Base-by-base conservation (phyloP, 2,113 vertebrate species). In the Meriones unguiculatus region DNA sequence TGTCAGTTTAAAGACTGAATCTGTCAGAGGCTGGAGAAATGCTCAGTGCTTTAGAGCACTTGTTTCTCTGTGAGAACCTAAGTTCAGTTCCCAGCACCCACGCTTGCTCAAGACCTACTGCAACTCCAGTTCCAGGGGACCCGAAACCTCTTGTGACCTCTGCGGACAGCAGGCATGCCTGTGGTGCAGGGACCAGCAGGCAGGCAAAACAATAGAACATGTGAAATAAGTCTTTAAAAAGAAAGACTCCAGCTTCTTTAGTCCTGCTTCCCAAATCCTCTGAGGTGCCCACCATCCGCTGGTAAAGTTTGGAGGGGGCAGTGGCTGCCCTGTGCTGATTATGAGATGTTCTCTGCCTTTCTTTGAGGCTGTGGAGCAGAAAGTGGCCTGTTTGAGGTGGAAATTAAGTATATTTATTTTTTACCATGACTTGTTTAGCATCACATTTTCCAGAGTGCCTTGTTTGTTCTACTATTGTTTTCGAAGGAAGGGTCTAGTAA, bases 391-490 rank as follows among this genome's bases (percentile, higher is more conserved):
- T 35, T 50, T 50, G 97, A 98, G 96, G 95, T 97, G 67, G 95
- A 96, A 96, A 85, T 98, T 97, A 96, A 95, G 96, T 98, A 94
- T 89, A 96, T 96, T 98, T 97, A 88, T 96, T 81, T 67, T 97
- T 97, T 57, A 96, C 97, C 97, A 96, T 97, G 95, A 97, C 95
- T 97, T 98, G 97, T 96, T 97, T 88, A 97, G 95, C 95, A 97
- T 95, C 97, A 98, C 94, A 95, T 96, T 97, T 96, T 97, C 20
- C 96, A 98, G 96, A 97, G 97, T 97, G 97, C 95, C 93, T 97
- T 97, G 94, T 97, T 97, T 97, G 73, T 89, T 97, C 97, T 96
- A 94, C 95, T 97, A 73, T 95, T 97, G 75, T 97, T 97, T 97
- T 97, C 92, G 95, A 97, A 82, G 20, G n/a, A 62, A 97, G 95